Base-by-base conservation (phyloP, 2,888 invertebrate genomes). In the Vandiemenella viatica region DNA sequence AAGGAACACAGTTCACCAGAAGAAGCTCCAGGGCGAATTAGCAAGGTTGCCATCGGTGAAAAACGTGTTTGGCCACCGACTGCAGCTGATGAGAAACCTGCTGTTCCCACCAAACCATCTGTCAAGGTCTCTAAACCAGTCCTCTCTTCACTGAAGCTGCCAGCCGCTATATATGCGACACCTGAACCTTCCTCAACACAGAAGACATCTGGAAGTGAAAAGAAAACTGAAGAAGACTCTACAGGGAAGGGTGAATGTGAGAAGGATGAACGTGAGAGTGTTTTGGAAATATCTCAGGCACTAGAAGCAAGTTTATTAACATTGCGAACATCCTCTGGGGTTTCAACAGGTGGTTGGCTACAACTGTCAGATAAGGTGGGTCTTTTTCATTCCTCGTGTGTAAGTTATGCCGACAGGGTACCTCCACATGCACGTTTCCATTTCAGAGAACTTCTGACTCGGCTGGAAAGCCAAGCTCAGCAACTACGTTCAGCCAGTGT, bases 401-500 rank as follows among this genome's bases (percentile, higher is more conserved):
- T 81, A 59, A 80, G 81, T 57, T 88, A 86, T 60, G 85, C 87
- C 15, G 92, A 92, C 58, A 75, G 74, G 55, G 80, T 86, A 60
- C 83, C 88, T 10, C 86, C 89, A 16, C 88, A 90, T 62, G 80
- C 84, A 45, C 84, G 91, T 61, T 90, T 92, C 66, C 85, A 90
- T 59, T 84, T 89, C 62, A 79, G 87, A 38, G 82, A 85, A 64
- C 65, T 84, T 53, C 72, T 84, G 20, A 76, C 77, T 4, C 72
- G 80, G 42, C 70, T 85, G 46, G 84, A 85, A 62, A 69, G 71
- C 13, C 81, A 83, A 61, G 80, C 79, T 22, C 71, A 78, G 55
- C 76, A 76, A 58, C 64, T 84, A 55, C 70, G 83, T 48, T 76
- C 80, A 40, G 80, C 81, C 5, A 79, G 81, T 48, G 76, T 77